A percentile compares a stretch with the other conserved stretches of the same genome.
These are phyloP conservation scores for Murina feae DNA, from an alignment of 2,113 vertebrate genomes.

Conservation along the genomic window DNA sequence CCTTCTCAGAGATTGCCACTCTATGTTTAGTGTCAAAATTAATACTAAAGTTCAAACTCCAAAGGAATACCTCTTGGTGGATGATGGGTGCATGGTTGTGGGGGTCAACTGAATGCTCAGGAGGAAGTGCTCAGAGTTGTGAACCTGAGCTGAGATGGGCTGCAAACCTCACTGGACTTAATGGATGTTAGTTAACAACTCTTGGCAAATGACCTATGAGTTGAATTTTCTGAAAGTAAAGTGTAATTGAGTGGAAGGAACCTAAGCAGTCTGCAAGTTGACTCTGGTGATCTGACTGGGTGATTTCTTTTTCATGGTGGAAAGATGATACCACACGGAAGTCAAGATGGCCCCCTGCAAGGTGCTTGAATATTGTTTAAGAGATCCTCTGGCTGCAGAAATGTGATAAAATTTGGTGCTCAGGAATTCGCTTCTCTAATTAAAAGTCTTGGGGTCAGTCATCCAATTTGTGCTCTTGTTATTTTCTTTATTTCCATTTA, in stretches of 20 bases:
- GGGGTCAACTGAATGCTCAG: not conserved
- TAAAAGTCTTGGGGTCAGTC: not conserved
- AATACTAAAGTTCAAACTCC: not conserved
- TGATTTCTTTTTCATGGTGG: not conserved
- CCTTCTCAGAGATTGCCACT: not conserved
- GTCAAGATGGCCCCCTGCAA: not conserved
- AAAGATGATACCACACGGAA: not conserved
- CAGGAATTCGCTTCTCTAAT: not conserved
- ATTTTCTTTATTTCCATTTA: slow-evolving; percentile 21
- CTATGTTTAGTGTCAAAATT: not conserved
- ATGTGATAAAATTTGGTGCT: not conserved
- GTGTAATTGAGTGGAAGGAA: not conserved
- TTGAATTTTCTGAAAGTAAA: not conserved
- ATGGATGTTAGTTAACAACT: not conserved
- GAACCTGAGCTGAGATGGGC: not conserved
- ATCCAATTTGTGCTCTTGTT: not conserved
- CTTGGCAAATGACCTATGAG: not conserved
- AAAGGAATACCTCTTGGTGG: not conserved
- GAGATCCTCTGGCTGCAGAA: not conserved
- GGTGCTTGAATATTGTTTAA: not conserved
- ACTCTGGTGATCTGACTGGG: not conserved
- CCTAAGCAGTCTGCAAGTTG: not conserved
- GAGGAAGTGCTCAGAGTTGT: not conserved
- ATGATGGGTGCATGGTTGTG: not conserved
- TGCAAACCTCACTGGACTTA: not conserved